Evolutionary conservation across 2,113 vertebrate genomes (phyloP).

Genomic region (Pungitius pungitius): DNA sequence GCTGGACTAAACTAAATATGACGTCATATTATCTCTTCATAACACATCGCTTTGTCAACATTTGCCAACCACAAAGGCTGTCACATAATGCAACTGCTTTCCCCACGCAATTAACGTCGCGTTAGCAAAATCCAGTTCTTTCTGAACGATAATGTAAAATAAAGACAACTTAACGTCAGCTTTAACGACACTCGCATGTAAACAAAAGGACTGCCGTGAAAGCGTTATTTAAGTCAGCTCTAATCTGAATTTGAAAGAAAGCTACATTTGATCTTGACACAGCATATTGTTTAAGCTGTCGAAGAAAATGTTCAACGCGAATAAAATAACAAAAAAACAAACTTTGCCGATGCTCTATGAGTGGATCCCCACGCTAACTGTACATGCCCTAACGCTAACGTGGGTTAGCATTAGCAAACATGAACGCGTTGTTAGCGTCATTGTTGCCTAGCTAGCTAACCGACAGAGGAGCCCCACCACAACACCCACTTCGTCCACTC

Average conservation of each 20-base stretch:
- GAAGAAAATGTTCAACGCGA: not conserved
- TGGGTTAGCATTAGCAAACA: conserved; percentile 33
- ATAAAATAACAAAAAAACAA: not conserved
- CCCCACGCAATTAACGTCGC: not conserved
- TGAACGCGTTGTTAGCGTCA: not conserved
- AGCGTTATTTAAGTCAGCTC: not conserved
- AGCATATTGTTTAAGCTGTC: not conserved
- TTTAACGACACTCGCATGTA: not conserved
- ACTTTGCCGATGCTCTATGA: not conserved
- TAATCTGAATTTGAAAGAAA: not conserved
- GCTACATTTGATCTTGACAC: too few species aligned
- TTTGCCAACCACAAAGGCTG: not conserved
- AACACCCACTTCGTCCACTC: not conserved
- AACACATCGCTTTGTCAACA: not conserved
- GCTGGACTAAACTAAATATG: not conserved
- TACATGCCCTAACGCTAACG: conserved; percentile 12
- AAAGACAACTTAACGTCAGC: not conserved
- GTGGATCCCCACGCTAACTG: not conserved
- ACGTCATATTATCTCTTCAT: not conserved
- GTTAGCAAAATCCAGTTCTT: not conserved
- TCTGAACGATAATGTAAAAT: not conserved
- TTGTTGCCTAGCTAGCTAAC: not conserved
- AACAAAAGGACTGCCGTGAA: conserved; percentile 5
- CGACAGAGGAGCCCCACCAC: not conserved
- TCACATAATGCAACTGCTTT: not conserved